phyloP scores from a whole-genome alignment of 2,113 vertebrate genomes.

The Calidris pugnax region DNA sequence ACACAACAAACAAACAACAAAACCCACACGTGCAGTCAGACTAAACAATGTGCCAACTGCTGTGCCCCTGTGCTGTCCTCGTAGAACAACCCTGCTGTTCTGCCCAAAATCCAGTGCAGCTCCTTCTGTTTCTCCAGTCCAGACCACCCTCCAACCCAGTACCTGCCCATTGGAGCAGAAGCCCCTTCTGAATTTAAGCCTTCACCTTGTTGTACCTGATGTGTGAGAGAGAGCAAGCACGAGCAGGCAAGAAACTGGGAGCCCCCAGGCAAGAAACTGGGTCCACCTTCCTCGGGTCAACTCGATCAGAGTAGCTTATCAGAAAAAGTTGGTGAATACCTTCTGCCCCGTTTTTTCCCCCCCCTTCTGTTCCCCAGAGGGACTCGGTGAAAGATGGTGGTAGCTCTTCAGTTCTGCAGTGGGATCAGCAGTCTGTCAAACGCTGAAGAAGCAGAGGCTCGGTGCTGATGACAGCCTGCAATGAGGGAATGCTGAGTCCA shows the following conservation, averaged over 20 bases:
- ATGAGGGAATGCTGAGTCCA: background rate
- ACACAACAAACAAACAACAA: background rate
- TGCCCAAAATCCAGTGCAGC: slow-evolving; percentile 48
- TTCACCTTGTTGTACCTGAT: background rate
- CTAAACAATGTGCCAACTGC: slow-evolving; percentile 71
- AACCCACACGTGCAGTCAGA: slow-evolving; percentile 25
- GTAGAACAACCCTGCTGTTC: slow-evolving; percentile 56
- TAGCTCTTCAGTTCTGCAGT: background rate
- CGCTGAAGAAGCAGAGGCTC: background rate
- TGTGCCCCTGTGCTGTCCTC: slow-evolving; percentile 59
- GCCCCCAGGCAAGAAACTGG: background rate
- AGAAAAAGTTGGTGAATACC: background rate
- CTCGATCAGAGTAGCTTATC: background rate
- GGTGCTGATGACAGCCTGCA: background rate
- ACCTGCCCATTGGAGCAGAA: slow-evolving; percentile 24
- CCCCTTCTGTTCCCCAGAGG: background rate
- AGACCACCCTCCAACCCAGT: background rate
- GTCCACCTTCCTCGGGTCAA: background rate
- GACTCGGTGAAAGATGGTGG: background rate
- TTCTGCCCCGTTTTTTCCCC: background rate
- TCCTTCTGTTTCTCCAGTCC: slow-evolving; percentile 39
- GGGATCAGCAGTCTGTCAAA: background rate
- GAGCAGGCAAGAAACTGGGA: background rate
- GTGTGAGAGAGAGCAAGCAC: background rate
- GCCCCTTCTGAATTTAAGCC: slow-evolving; percentile 13